phyloP scores from a whole-genome alignment of 2,797 vertebrate species.

The Sebastiscus albofasciatus region DNA sequence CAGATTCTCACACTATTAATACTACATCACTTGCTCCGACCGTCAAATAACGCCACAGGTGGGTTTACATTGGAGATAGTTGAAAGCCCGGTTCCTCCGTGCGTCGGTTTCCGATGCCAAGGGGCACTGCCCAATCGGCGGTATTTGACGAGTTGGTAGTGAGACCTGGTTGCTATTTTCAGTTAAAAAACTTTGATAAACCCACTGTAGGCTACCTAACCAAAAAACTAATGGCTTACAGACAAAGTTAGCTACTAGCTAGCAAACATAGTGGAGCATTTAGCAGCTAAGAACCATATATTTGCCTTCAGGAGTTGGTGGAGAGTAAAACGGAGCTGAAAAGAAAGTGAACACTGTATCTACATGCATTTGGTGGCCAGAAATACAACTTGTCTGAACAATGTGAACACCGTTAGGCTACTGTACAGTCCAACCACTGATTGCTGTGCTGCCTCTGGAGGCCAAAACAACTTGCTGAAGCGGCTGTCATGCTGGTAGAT shows the following conservation, averaged over 20 bases:
- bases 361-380: not conserved
- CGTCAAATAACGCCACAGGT: too few species aligned
- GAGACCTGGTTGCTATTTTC: not conserved
- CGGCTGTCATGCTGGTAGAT: not conserved
- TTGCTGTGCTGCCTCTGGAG: not conserved
- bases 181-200: not conserved
- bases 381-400: not conserved
- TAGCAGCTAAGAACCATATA: not conserved
- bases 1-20: rapidly evolving
- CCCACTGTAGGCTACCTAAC: not conserved
- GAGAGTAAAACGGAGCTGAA: too few species aligned
- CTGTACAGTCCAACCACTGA: not conserved
- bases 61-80: too few species aligned
- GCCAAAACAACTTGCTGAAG: not conserved
- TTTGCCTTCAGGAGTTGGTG: too few species aligned
- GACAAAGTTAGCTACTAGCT: not conserved
- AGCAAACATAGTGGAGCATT: not conserved
- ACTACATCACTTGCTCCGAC: too few species aligned
- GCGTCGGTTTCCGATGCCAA: rapidly evolving
- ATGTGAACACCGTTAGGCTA: not conserved
- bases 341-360: not conserved
- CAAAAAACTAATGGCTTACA: not conserved
- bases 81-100: too few species aligned
- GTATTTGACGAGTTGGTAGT: too few species aligned
- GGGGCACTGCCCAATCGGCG: too few species aligned